phyloP scores from a whole-genome alignment of 2,113 vertebrate genomes.

The Pomatostomus ruficeps region DNA sequence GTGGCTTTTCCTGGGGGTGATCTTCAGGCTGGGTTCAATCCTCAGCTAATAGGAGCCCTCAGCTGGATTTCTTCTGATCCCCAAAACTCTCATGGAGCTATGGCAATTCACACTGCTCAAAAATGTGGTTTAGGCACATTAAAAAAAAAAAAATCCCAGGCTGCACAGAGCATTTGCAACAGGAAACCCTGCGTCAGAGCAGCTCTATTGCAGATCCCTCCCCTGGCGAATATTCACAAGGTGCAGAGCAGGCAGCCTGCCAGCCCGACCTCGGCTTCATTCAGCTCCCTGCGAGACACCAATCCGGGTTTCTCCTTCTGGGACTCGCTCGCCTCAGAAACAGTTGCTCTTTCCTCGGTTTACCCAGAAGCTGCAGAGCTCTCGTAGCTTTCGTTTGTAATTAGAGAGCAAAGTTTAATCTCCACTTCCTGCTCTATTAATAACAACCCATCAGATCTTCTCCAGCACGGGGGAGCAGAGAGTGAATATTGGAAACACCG shows the following conservation, averaged over 20 bases:
- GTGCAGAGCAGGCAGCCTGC: constrained; percentile 41
- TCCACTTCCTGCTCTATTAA: background rate
- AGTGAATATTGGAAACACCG: background rate
- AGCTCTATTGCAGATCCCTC: background rate
- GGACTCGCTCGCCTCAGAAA: constrained; percentile 8
- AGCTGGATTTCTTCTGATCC: background rate
- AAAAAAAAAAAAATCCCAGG: background rate
- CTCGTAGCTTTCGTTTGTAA: constrained; percentile 36
- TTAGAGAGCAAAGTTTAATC: constrained; percentile 46
- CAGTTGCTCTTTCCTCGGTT: constrained; percentile 8
- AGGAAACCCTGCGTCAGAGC: constrained; percentile 5
- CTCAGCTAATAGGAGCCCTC: background rate
- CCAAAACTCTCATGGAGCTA: background rate
- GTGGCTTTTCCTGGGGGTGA: background rate
- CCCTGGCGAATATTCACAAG: constrained; percentile 16
- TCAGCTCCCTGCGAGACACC: background rate
- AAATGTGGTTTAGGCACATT: background rate
- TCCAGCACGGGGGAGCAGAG: background rate
- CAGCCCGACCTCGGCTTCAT: constrained; percentile 4
- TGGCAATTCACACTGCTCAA: background rate
- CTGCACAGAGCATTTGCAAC: background rate
- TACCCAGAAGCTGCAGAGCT: constrained; percentile 14
- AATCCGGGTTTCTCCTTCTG: constrained; percentile 20
- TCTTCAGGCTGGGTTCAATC: background rate
- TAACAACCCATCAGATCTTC: background rate